phyloP scores from a whole-genome alignment of 2,888 invertebrate species.

The Dendrolimus houi region DNA sequence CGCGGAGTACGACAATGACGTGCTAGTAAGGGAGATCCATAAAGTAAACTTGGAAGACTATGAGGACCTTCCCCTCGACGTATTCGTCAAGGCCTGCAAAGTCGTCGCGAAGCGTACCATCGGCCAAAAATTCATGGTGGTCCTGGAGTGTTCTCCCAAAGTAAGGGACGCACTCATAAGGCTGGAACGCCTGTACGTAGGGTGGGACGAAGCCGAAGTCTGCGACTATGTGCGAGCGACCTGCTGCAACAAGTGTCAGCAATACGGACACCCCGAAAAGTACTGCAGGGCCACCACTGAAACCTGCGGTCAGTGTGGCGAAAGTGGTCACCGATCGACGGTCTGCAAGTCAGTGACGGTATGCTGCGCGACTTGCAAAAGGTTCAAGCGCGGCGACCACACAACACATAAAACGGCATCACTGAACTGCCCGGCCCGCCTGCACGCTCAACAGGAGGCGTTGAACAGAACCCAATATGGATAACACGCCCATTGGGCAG shows the following conservation, averaged over 20 bases:
- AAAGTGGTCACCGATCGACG: fast-evolving
- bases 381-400: conserved; percentile 8
- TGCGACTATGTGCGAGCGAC: conserved; percentile 9
- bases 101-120: background rate
- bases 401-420: conserved; percentile 11
- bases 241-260: conserved; percentile 20
- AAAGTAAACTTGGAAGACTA: conserved; percentile 5
- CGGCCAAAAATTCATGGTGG: background rate
- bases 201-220: conserved; percentile 10
- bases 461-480: no score
- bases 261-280: conserved; percentile 13
- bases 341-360: conserved; percentile 5
- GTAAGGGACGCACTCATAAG: conserved; percentile 1
- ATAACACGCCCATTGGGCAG: conserved; percentile 11
- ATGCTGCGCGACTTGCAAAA: conserved; percentile 19
- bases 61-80: background rate
- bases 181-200: conserved; percentile 5
- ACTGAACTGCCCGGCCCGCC: conserved; percentile 11
- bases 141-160: conserved; percentile 9
- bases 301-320: no score
- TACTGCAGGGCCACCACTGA: background rate
- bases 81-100: background rate
- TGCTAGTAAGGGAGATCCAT: background rate
- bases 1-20: fast-evolving
- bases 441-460: conserved; percentile 8